phyloP scores from a whole-genome alignment of 64 coral and sea anemone species.

The Acropora yongei region DNA sequence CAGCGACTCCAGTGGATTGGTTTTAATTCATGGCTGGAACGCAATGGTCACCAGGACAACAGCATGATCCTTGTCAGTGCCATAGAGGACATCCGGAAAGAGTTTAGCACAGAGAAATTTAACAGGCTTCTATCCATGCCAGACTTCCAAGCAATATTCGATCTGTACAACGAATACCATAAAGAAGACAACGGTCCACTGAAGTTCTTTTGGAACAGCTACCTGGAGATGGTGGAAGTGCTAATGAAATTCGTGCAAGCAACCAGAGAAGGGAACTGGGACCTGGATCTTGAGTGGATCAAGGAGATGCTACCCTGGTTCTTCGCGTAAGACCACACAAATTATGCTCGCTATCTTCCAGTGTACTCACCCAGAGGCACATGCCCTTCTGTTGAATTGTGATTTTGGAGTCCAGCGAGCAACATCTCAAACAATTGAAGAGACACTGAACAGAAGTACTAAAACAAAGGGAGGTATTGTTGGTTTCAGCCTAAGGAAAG shows the following conservation, averaged over 20 bases:
- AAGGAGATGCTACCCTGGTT: slow-evolving; percentile 48
- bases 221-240: slow-evolving; percentile 36
- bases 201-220: slow-evolving; percentile 48
- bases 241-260: slow-evolving; percentile 24
- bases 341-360: background rate
- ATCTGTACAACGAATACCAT: slow-evolving; percentile 29
- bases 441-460: slow-evolving; percentile 32
- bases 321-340: background rate
- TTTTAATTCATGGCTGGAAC: background rate
- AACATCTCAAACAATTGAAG: slow-evolving; percentile 38
- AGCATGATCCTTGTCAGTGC: background rate
- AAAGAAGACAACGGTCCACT: slow-evolving; percentile 17
- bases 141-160: slow-evolving; percentile 17
- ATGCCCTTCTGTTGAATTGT: background rate
- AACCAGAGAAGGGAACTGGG: slow-evolving; percentile 55
- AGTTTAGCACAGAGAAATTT: background rate
- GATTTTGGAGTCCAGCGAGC: slow-evolving; percentile 30
- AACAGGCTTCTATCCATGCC: slow-evolving; percentile 14
- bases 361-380: slow-evolving; percentile 19
- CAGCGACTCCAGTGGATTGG: background rate
- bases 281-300: background rate
- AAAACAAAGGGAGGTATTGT: too few species aligned
- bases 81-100: background rate
- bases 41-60: background rate
- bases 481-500: too few species aligned